Base-by-base conservation (phyloP, 2,797 vertebrate genomes). In the Cuniculus paca region DNA sequence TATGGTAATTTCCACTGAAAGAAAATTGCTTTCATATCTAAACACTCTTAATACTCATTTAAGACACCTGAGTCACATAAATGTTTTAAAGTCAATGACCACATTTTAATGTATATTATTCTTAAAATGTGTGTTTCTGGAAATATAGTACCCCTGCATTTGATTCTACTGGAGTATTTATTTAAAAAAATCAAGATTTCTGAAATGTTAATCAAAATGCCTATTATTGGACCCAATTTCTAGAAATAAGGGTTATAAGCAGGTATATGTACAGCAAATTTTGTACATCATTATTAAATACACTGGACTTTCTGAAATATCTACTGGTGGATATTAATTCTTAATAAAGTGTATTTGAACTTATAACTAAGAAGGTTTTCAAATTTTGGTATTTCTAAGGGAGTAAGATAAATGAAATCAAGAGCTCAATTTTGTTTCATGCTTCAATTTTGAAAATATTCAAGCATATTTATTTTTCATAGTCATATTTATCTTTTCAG, bases 401-500 rank as follows among this genome's bases (percentile, higher is more conserved):
- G 52, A 90, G 52, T 84, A 80, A 92, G 19, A 85, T 50, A 13
- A 93, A 86, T 31, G 8, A 70, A 28, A 95, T 91, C 26, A 97
- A 94, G 4, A 94, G 88, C 16, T 77, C 50, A 86, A n/a, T 87
- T 91, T 83, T 72, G 72, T 4, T 6, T 75, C 0, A 58, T 87
- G 54, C 72, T 42, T 13, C 6, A 92, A 80, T 48, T 87, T 90
- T 86, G 5, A 1, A 79, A 79, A 95, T 91, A 88, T 94, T 68
- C 17, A 86, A 91, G 50, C 68, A 39, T 34, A 85, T 52, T 87
- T 56, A 93, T 85, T 82, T 95, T 93, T 77, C 48, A 48, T 34
- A 52, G 45, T 79, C 28, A 39, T 52, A 97, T 86, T 94, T 95
- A 20, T 90, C 26, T 31, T 93, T 85, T 81, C 42, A 95, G 61